phyloP scores from a whole-genome alignment of 2,113 vertebrate genomes.

The Myrmecophaga tridactyla region DNA sequence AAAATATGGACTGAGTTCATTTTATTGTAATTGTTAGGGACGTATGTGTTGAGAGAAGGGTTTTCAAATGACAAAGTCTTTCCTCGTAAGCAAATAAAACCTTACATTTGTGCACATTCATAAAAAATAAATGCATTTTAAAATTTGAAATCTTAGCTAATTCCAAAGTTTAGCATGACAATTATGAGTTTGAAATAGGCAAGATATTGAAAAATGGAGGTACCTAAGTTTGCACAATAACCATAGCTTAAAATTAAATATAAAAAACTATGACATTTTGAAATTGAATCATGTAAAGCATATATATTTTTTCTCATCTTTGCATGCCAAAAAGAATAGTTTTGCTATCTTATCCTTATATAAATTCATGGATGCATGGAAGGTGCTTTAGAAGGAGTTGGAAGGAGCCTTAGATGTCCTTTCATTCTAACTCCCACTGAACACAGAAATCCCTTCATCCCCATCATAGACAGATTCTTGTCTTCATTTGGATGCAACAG shows the following conservation, averaged over 20 bases:
- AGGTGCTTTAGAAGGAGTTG: neutral
- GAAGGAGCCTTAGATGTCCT: neutral
- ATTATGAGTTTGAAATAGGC: slow-evolving; percentile 53
- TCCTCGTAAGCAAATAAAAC: slow-evolving; percentile 24
- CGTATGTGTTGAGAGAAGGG: neutral
- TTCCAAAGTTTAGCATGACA: slow-evolving; percentile 47
- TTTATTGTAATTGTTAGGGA: neutral
- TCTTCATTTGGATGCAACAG: slow-evolving; percentile 17
- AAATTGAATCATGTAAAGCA: neutral
- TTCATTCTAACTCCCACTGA: neutral
- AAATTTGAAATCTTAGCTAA: slow-evolving; percentile 39
- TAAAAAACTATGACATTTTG: neutral
- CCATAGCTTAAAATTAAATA: slow-evolving; percentile 61
- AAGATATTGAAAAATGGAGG: slow-evolving; percentile 53
- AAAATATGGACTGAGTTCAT: slow-evolving; percentile 39
- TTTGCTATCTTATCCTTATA: neutral
- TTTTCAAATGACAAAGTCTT: neutral
- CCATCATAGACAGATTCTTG: neutral
- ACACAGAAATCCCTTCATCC: neutral
- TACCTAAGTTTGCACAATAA: slow-evolving; percentile 23
- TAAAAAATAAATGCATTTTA: slow-evolving; percentile 56
- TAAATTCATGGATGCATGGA: neutral
- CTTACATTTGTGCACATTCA: slow-evolving; percentile 37
- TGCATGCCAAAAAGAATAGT: neutral
- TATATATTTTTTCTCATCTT: neutral